phyloP scores from a whole-genome alignment of 1,140 invertebrate genomes.

The Aphidius gifuensis region DNA sequence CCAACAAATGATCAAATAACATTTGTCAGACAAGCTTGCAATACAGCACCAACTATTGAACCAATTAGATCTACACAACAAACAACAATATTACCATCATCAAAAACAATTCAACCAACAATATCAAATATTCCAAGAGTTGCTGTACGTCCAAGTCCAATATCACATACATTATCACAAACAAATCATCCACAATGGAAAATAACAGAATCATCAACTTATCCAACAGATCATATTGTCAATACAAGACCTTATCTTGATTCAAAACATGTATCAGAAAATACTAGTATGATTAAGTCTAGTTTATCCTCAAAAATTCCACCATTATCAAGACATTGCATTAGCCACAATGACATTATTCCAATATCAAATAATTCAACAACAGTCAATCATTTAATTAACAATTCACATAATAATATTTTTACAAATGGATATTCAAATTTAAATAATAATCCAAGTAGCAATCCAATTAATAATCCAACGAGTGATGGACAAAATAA shows the following conservation, averaged over 20 bases:
- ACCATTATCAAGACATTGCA: conserved; percentile 43
- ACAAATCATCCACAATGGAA: conserved; percentile 39
- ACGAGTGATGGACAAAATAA: conserved; percentile 8
- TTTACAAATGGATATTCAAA: conserved; percentile 25
- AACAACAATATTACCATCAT: conserved; percentile 24
- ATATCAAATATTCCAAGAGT: conserved; percentile 40
- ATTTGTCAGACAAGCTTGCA: conserved; percentile 12
- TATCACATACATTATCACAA: conserved; percentile 31
- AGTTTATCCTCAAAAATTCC: conserved; percentile 47
- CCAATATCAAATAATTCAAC: conserved; percentile 33
- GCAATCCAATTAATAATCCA: conserved; percentile 20
- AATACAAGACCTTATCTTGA: conserved; percentile 47
- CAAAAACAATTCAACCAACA: conserved; percentile 33
- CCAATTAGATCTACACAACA: conserved; percentile 26
- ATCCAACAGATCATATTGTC: conserved; percentile 41
- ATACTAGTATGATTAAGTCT: conserved; percentile 52
- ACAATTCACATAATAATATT: conserved; percentile 26
- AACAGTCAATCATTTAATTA: conserved; percentile 26
- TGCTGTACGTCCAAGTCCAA: conserved; percentile 47
- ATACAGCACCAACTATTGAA: conserved; percentile 30
- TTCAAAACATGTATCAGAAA: conserved; percentile 49
- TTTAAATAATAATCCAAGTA: not conserved
- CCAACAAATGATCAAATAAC: conserved; percentile 29
- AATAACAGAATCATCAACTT: conserved; percentile 38
- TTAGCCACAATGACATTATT: conserved; percentile 37